Evolutionary conservation across 2,888 invertebrate species (phyloP).

Genomic region (Ischnura elegans): DNA sequence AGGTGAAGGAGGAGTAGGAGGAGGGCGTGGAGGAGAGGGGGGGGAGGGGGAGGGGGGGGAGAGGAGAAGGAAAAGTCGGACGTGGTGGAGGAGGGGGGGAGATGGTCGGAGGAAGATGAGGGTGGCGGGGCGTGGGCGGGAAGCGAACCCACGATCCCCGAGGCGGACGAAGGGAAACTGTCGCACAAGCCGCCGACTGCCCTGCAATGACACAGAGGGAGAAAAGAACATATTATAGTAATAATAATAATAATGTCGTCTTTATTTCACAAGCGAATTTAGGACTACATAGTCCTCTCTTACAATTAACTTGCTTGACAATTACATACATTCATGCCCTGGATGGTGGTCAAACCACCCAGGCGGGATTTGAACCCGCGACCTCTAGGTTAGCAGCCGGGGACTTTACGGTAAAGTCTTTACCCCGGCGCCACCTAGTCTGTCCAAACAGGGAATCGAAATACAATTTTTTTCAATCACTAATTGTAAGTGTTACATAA

Average conservation of each 20-base stretch:
- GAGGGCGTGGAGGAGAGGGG: background rate
- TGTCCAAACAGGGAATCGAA: too few species aligned
- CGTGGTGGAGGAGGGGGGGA: constrained; percentile 21
- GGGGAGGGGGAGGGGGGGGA: constrained; percentile 6
- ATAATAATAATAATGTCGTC: background rate
- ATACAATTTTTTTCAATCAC: too few species aligned
- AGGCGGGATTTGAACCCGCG: too few species aligned
- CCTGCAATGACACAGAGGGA: background rate
- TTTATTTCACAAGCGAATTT: too few species aligned
- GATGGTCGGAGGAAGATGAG: constrained; percentile 7
- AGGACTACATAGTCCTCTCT: too few species aligned
- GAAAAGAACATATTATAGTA: background rate
- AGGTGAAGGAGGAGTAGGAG: background rate
- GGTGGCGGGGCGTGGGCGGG: constrained; percentile 28
- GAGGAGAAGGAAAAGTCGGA: background rate
- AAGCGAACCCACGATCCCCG: constrained; percentile 61
- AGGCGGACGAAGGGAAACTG: constrained; percentile 44
- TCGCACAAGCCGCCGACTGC: constrained; percentile 59
- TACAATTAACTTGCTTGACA: too few species aligned
- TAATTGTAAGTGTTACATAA: too few species aligned
- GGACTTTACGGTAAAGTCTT: too few species aligned
- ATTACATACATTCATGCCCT: too few species aligned
- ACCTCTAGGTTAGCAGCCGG: too few species aligned
- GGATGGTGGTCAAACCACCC: too few species aligned
- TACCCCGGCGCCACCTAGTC: too few species aligned